Conservation (phyloP, 2,797 vertebrate species). For the Aplochiton taeniatus region DNA sequence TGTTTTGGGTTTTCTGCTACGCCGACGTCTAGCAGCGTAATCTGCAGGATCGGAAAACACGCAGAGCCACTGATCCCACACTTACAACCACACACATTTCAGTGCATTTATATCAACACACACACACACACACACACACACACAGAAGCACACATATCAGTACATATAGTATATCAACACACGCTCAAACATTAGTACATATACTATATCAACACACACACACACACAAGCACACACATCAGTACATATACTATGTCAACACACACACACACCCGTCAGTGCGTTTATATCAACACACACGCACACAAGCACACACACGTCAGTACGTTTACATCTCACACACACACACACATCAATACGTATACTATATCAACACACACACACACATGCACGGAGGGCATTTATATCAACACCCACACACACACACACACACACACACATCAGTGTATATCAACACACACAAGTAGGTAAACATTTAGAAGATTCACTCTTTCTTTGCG, state of each 20-base stretch:
- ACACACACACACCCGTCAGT: not conserved
- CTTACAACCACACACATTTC: no score
- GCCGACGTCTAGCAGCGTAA: slow-evolving; percentile 32
- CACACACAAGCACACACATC: slow-evolving; percentile 1
- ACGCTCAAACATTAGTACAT: slow-evolving; percentile 18
- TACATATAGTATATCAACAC: not conserved
- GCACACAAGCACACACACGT: no score
- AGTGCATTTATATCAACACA: no score
- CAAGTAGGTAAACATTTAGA: slow-evolving; percentile 5
- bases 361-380: not conserved
- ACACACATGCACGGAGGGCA: slow-evolving; percentile 24
- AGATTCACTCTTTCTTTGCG: not conserved
- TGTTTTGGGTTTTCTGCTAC: slow-evolving; percentile 17
- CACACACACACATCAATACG: no score
- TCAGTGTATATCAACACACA: slow-evolving; percentile 1
- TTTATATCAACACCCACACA: slow-evolving; percentile 10
- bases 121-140: no score
- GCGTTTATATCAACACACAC: no score
- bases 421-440: not conserved
- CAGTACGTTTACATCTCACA: no score
- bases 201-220: slow-evolving; percentile 4
- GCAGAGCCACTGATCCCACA: no score
- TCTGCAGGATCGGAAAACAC: slow-evolving; percentile 26
- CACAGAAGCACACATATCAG: no score
- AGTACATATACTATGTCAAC: not conserved